Conservation (phyloP, 1,140 invertebrate genomes). For the Lepidurus apus region DNA sequence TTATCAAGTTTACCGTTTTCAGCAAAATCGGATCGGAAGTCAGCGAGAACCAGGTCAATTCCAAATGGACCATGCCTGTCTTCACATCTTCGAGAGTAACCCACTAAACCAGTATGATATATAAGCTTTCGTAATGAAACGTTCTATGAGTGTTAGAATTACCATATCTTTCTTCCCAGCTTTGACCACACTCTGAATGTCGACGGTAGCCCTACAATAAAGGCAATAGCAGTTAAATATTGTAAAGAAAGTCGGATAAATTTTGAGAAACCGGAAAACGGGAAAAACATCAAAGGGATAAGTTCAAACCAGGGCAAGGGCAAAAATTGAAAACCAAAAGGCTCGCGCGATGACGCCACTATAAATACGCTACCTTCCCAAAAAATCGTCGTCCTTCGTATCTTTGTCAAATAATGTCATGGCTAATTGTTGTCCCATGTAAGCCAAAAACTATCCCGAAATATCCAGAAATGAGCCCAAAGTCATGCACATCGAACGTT, state of each 20-base stretch:
- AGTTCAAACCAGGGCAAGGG: slow-evolving; percentile 7
- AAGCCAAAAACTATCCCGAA: background rate
- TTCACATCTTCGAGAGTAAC: slow-evolving; percentile 87
- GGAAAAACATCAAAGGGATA: slow-evolving; percentile 10
- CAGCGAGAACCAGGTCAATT: slow-evolving; percentile 79
- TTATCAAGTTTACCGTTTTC: slow-evolving; percentile 57
- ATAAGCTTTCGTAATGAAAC: background rate
- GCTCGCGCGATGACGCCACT: slow-evolving; percentile 7
- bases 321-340: background rate
- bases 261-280: slow-evolving; percentile 29
- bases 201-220: slow-evolving; percentile 54
- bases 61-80: slow-evolving; percentile 82
- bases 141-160: slow-evolving; percentile 42
- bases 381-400: slow-evolving; percentile 66
- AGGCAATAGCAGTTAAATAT: slow-evolving; percentile 17
- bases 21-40: slow-evolving; percentile 64
- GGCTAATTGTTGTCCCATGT: slow-evolving; percentile 27
- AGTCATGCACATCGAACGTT: background rate
- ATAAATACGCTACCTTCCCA: slow-evolving; percentile 65
- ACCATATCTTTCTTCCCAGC: slow-evolving; percentile 63
- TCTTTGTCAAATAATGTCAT: slow-evolving; percentile 67
- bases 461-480: background rate
- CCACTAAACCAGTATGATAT: slow-evolving; percentile 60
- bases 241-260: background rate
- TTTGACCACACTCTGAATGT: slow-evolving; percentile 59